A percentile compares a stretch with the other conserved stretches of the same genome.
These are phyloP conservation scores for Tor tambroides DNA, from an alignment of 2,113 vertebrate genomes.

Conservation along the genomic window DNA sequence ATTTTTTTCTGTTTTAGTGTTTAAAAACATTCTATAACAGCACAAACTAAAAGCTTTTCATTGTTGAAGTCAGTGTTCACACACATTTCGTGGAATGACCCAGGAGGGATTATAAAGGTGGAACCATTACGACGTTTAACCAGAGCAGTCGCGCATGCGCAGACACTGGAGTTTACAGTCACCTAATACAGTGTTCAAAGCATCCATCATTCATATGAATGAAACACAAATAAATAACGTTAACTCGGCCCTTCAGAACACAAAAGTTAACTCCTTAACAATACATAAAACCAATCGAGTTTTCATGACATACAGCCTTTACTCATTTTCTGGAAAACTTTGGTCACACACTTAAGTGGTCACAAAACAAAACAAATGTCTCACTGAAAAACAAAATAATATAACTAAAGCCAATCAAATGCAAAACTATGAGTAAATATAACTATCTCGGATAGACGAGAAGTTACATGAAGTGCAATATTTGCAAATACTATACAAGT, in stretches of 20 bases:
- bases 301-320: background rate
- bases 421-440: background rate
- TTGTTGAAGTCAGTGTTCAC: background rate
- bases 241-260: background rate
- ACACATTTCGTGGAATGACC: constrained; percentile 14
- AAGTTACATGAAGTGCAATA: no score
- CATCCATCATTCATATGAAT: background rate
- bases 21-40: background rate
- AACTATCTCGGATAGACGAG: background rate
- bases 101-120: background rate
- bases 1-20: background rate
- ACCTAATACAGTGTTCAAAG: background rate
- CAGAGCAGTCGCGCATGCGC: constrained; percentile 32
- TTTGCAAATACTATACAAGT: background rate
- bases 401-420: background rate
- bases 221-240: background rate
- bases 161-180: background rate
- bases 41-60: background rate
- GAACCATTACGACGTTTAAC: background rate
- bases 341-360: background rate
- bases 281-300: background rate
- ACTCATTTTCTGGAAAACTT: background rate
- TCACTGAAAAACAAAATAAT: background rate
- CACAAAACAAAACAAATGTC: background rate
- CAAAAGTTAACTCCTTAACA: background rate